phyloP scores from a whole-genome alignment of 2,797 vertebrate genomes.

The Ctenopoma multispine region DNA sequence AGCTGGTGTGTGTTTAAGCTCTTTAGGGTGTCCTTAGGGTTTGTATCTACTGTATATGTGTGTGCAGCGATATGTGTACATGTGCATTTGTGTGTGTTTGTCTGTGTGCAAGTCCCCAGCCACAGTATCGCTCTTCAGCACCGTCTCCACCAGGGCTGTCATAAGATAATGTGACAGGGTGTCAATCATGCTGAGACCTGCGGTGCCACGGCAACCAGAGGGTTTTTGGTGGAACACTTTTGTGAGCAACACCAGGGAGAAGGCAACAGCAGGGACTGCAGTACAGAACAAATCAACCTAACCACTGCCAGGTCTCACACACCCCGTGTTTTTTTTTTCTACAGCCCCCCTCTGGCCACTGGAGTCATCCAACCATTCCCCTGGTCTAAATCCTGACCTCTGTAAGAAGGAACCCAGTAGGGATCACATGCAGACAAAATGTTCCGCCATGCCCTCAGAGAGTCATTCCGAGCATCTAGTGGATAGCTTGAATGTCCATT shows the following conservation, averaged over 20 bases:
- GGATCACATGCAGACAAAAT: constrained; percentile 66
- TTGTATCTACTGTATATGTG: constrained; percentile 56
- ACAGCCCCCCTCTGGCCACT: constrained; percentile 54
- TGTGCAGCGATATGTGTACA: constrained; percentile 22
- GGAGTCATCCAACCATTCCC: constrained; percentile 32
- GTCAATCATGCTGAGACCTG: constrained; percentile 83
- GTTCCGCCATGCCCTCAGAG: constrained; percentile 58
- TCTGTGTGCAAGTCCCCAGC: constrained; percentile 70
- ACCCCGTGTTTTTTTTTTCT: constrained; percentile 38
- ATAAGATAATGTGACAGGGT: constrained; percentile 85
- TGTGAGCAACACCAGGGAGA: constrained; percentile 79
- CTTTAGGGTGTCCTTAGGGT: constrained; percentile 71
- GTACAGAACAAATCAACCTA: constrained; percentile 56
- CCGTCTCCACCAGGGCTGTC: constrained; percentile 73
- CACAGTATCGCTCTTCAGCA: constrained; percentile 78
- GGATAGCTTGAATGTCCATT: constrained; percentile 69
- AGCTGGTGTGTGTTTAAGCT: constrained; percentile 69
- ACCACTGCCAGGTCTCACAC: constrained; percentile 60
- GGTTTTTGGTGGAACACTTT: constrained; percentile 76
- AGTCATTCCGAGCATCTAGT: constrained; percentile 62
- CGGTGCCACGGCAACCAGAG: constrained; percentile 75
- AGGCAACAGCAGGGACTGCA: constrained; percentile 75
- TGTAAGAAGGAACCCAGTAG: constrained; percentile 47
- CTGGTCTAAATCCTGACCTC: constrained; percentile 60
- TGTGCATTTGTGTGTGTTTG: constrained; percentile 6